Base-by-base conservation (phyloP, 2,888 invertebrate genomes). In the Ectobius pallidus region DNA sequence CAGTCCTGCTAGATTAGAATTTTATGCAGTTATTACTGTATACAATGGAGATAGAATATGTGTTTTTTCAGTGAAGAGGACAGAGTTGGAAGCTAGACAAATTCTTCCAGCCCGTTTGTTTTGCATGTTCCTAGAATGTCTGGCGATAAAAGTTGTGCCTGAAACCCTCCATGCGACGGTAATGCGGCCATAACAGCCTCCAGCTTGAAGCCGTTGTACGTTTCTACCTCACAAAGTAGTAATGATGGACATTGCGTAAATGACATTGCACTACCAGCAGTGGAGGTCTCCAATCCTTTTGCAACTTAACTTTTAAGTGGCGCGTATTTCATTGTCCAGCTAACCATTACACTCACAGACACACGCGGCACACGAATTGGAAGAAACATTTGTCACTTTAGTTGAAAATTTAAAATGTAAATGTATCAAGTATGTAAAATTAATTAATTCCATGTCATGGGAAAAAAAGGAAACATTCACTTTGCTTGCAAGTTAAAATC, bases 201-300 rank as follows among this genome's bases (percentile, higher is more conserved):
- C 42, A 7, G 20, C 32, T 30, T 6, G 6, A 27, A 27, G 30
- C 30, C 30, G 27, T 30, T 30, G 58, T 27, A n/a, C 44, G 44
- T 46, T 65, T 65, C 65, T 65, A 65, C 65, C 65, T 65, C 65
- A 65, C 65, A 65, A 46, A 65, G 46, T 65, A 65, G 65, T 65
- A 65, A 65, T 46, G 65, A 65, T 46, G 65, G 65, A 46, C 65
- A 65, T 65, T 65, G 65, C 65, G 16, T 46, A 46, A 46, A 65
- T 65, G 65, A 46, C 30, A 65, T 27, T 65, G 46, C 58, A 16
- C 58, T n/a, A 2, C n/a, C 58, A 9, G 16, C 9, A 30, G 58
- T 22, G 22, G 7, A 7, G 22, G 25, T 20, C 58, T 58, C 27
- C 27, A 30, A 32, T n/a, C 30, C 58, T 30, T 58, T 58, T 58